A percentile compares a stretch with the other conserved stretches of the same genome.
Conservation (phyloP, 2,113 vertebrate genomes). For the Hylia prasina region DNA sequence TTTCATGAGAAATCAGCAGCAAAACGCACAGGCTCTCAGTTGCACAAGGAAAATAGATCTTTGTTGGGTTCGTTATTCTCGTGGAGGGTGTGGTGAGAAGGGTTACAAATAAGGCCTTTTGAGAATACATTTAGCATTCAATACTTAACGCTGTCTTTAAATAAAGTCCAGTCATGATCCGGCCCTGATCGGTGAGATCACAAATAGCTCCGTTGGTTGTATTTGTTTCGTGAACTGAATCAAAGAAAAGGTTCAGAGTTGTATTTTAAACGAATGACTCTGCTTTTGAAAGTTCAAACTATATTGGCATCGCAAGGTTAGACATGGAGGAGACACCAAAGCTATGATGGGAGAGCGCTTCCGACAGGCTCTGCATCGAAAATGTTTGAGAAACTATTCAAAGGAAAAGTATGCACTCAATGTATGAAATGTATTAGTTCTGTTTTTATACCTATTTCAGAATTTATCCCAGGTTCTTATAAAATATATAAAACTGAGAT, state of each 20-base stretch:
- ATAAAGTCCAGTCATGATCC: conserved; percentile 49
- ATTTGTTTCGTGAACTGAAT: neutral
- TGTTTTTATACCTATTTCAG: conserved; percentile 70
- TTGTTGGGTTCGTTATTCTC: neutral
- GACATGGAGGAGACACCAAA: conserved; percentile 71
- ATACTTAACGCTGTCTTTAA: conserved; percentile 52
- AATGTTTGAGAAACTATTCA: conserved; percentile 54
- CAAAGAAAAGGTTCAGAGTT: conserved; percentile 11
- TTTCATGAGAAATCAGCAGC: conserved; percentile 66
- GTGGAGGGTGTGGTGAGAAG: conserved; percentile 26
- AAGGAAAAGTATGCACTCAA: conserved; percentile 58
- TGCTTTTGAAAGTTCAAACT: conserved; percentile 50
- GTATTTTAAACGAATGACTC: conserved; percentile 1
- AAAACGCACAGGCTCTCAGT: conserved; percentile 67
- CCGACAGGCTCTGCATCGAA: conserved; percentile 59
- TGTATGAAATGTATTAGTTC: conserved; percentile 63
- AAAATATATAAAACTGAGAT: conserved; percentile 84
- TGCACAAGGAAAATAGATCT: conserved; percentile 66
- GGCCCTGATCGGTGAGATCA: conserved; percentile 57
- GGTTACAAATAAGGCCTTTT: conserved; percentile 66
- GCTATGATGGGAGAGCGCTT: conserved; percentile 63
- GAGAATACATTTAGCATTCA: conserved; percentile 58
- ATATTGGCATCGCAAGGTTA: conserved; percentile 70
- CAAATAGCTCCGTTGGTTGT: conserved; percentile 27
- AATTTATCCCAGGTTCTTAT: conserved; percentile 78